A percentile compares a stretch with the other conserved stretches of the same genome.
Evolutionary conservation across 2,888 invertebrate genomes (phyloP).

Genomic region (Arctia plantaginis): DNA sequence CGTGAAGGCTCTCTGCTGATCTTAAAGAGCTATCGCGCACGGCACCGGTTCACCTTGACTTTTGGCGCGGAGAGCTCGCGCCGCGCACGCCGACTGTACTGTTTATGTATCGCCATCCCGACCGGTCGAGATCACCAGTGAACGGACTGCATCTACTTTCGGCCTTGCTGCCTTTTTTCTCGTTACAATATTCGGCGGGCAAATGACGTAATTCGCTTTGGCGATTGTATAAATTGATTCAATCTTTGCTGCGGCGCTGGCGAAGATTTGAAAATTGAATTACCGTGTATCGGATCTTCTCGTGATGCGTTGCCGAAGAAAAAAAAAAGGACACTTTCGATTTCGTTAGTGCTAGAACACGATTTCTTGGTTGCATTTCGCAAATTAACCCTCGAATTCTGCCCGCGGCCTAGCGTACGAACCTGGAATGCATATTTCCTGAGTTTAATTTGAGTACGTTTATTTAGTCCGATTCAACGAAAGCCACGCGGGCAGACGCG

Average conservation of each 20-base stretch:
- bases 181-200: slow-evolving; percentile 73
- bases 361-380: slow-evolving; percentile 52
- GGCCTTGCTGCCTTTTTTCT: slow-evolving; percentile 76
- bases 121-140: slow-evolving; percentile 80
- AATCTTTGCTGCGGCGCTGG: slow-evolving; percentile 60
- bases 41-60: slow-evolving; percentile 80
- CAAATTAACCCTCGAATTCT: slow-evolving; percentile 52
- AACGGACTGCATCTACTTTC: slow-evolving; percentile 74
- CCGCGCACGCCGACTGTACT: slow-evolving; percentile 40
- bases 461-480: slow-evolving; percentile 43
- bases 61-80: slow-evolving; percentile 64
- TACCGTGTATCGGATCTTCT: slow-evolving; percentile 60
- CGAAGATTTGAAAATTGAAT: slow-evolving; percentile 70
- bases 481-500: slow-evolving; percentile 24
- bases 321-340: slow-evolving; percentile 34
- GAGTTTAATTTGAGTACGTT: slow-evolving; percentile 43
- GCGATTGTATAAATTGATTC: slow-evolving; percentile 73
- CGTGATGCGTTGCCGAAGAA: slow-evolving; percentile 38
- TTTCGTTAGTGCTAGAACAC: slow-evolving; percentile 43
- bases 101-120: slow-evolving; percentile 63
- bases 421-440: slow-evolving; percentile 43
- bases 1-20: background rate
- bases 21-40: slow-evolving; percentile 39
- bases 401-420: slow-evolving; percentile 26
- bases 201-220: slow-evolving; percentile 75